Percentiles rank a stretch among this genome's conserved stretches.
These are phyloP conservation scores for Drosophila seguyi DNA, from an alignment of 1,140 invertebrate genomes.

Conservation along the genomic window DNA sequence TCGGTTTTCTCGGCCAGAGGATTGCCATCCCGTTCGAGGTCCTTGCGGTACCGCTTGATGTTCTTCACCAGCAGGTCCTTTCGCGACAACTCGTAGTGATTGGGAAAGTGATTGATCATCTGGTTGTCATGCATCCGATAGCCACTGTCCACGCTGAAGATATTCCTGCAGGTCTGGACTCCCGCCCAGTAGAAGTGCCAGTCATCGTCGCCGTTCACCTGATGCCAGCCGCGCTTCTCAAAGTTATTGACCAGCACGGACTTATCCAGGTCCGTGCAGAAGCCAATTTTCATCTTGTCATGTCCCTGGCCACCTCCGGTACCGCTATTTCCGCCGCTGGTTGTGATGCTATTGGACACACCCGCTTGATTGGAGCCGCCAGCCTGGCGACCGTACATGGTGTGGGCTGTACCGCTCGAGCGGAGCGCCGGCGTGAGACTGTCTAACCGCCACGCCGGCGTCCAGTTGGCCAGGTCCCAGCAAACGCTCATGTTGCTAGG, in stretches of 20 bases:
- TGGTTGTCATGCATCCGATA: conserved; percentile 97
- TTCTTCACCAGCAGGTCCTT: conserved; percentile 98
- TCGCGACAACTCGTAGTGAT: conserved; percentile 97
- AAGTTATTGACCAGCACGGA: conserved; percentile 98
- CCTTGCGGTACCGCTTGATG: conserved; percentile 96
- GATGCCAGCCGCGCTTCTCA: conserved; percentile 95
- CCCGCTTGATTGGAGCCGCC: conserved; percentile 22
- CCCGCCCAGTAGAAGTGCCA: conserved; percentile 99
- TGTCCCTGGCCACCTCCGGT: conserved; percentile 35
- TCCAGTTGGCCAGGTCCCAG: conserved; percentile 43
- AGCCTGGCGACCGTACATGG: conserved; percentile 70
- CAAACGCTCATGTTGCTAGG: conserved; percentile 46
- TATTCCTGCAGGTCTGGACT: conserved; percentile 94
- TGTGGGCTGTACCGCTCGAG: conserved; percentile 34
- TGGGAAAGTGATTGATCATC: conserved; percentile 96
- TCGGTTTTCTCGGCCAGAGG: conserved; percentile 91
- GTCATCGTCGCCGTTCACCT: conserved; percentile 96
- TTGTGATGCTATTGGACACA: conserved; percentile 8
- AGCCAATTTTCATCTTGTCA: conserved; percentile 89
- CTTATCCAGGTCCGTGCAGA: conserved; percentile 97
- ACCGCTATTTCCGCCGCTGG: conserved; percentile 10
- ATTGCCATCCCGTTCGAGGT: conserved; percentile 95
- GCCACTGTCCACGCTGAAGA: conserved; percentile 96
- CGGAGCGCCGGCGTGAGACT: conserved; percentile 52
- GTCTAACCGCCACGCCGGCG: conserved; percentile 51